Evolutionary conservation across 2,797 vertebrate species (phyloP).

Genomic region (Coregonus suidteri): DNA sequence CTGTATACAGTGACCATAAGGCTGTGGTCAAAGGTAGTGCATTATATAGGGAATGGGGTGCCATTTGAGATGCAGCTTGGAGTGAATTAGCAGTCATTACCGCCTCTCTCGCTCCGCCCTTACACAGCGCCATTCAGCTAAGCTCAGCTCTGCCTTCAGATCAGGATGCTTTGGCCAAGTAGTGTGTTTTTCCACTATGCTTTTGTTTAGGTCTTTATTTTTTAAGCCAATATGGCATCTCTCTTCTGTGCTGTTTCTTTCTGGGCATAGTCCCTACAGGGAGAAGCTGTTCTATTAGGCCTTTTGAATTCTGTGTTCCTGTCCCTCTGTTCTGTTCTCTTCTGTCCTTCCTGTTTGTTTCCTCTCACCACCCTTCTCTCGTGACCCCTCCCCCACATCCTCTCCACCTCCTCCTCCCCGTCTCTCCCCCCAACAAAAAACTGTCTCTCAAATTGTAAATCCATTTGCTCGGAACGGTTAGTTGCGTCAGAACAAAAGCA

Average conservation of each 20-base stretch:
- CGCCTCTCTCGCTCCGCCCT: background rate
- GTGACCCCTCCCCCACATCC: background rate
- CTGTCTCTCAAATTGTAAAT: constrained; percentile 43
- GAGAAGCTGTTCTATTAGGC: constrained; percentile 10
- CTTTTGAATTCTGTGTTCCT: constrained; percentile 9
- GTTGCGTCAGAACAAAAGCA: constrained; percentile 51
- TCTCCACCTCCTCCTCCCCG: constrained; percentile 11
- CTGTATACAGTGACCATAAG: background rate
- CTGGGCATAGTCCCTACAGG: background rate
- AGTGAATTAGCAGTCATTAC: background rate
- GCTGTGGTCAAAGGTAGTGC: background rate
- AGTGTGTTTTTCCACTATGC: constrained; percentile 3
- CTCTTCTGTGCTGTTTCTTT: constrained; percentile 2
- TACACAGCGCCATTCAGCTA: background rate
- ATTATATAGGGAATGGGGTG: background rate
- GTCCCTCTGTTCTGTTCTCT: constrained; percentile 8
- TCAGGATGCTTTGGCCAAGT: background rate
- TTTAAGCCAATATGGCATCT: background rate
- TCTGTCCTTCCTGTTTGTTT: background rate
- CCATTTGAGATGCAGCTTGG: background rate
- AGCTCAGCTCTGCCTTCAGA: background rate
- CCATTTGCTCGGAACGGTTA: constrained; percentile 66
- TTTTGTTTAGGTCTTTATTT: background rate
- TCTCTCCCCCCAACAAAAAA: constrained; percentile 38
- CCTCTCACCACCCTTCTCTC: background rate